Evolutionary conservation across 2,888 invertebrate species (phyloP).

Genomic region (Noctua comes): DNA sequence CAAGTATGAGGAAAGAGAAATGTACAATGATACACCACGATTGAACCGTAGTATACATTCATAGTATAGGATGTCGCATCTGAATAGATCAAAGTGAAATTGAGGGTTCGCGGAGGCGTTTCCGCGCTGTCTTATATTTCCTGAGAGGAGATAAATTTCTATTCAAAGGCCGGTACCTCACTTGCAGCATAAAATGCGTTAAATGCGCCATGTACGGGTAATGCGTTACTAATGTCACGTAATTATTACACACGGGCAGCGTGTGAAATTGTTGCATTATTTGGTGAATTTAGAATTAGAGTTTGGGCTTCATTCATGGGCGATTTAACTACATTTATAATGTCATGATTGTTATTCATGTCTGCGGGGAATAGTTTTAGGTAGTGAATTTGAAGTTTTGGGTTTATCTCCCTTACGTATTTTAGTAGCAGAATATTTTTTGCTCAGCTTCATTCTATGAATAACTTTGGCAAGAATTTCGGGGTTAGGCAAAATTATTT

Average conservation of each 20-base stretch:
- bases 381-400: conserved; percentile 4
- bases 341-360: not conserved
- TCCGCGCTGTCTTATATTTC: conserved; percentile 73
- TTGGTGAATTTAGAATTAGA: not conserved
- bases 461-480: not conserved
- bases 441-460: not conserved
- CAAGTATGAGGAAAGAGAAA: conserved; percentile 53
- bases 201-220: conserved; percentile 60
- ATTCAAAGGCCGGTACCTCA: conserved; percentile 64
- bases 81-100: conserved; percentile 79
- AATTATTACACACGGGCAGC: conserved; percentile 40
- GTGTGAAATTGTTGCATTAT: conserved; percentile 24
- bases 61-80: conserved; percentile 68
- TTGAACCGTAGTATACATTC: conserved; percentile 46
- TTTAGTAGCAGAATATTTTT: conserved; percentile 10
- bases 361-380: conserved; percentile 9
- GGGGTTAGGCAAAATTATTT: not conserved
- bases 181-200: conserved; percentile 65
- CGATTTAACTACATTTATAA: conserved; percentile 8
- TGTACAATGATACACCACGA: conserved; percentile 60
- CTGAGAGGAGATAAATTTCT: conserved; percentile 70
- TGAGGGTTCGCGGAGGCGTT: conserved; percentile 75
- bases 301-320: conserved; percentile 5
- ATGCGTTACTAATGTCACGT: conserved; percentile 53
- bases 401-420: not conserved